These are phyloP conservation scores for Ophonus ardosiacus DNA, from an alignment of 2,888 invertebrate genomes.

Conservation along the genomic window DNA sequence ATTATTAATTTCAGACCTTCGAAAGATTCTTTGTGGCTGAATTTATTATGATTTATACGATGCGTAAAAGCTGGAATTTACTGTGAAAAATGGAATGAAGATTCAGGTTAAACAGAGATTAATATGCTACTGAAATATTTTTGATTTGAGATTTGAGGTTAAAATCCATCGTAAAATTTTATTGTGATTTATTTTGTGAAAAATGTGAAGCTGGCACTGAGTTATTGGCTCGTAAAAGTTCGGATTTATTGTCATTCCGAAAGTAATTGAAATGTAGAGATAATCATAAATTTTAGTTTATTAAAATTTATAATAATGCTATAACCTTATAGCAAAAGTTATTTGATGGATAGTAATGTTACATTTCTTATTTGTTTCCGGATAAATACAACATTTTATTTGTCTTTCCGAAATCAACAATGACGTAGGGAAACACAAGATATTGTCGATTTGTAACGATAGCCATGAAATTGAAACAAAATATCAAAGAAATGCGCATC, in stretches of 20 bases:
- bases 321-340: neutral
- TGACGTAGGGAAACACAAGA: too few relatives aligned
- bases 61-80: constrained; percentile 39
- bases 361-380: too few relatives aligned
- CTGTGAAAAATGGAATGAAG: constrained; percentile 21
- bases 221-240: constrained; percentile 2
- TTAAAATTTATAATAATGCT: neutral
- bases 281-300: neutral
- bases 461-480: too few relatives aligned
- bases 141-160: constrained; percentile 14
- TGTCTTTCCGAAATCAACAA: too few relatives aligned
- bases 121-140: constrained; percentile 25
- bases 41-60: constrained; percentile 40
- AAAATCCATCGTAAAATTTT: constrained; percentile 27
- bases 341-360: neutral
- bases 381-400: too few relatives aligned
- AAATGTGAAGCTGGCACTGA: neutral
- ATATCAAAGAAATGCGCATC: too few relatives aligned
- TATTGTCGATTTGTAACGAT: too few relatives aligned
- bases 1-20: constrained; percentile 40
- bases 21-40: constrained; percentile 33
- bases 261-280: neutral
- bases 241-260: neutral
- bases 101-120: constrained; percentile 38
- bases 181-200: constrained; percentile 12